A percentile compares a stretch with the other conserved stretches of the same genome.
These are phyloP conservation scores for Xiphorhynchus erythropygius DNA, from an alignment of 2,797 vertebrate genomes.

Conservation along the genomic window DNA sequence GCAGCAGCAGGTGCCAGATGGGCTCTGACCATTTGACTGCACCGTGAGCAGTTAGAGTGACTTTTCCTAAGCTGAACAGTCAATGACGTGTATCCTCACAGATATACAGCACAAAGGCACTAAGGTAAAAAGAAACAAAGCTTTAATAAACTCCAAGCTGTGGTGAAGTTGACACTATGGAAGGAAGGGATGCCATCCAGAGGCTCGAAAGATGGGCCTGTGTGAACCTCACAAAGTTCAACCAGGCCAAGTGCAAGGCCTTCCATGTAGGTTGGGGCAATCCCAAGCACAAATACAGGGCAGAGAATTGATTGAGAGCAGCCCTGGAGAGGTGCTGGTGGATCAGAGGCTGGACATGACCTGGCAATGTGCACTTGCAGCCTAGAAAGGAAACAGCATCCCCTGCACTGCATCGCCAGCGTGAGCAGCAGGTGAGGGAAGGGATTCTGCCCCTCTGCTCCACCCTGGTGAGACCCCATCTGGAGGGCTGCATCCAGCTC, in stretches of 20 bases:
- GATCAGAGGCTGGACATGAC: background rate
- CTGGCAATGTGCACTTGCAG: background rate
- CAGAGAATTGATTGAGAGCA: background rate
- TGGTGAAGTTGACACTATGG: fast-evolving
- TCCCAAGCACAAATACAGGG: background rate
- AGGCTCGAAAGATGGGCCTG: background rate
- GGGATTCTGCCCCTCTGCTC: background rate
- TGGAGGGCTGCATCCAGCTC: background rate
- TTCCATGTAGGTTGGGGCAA: background rate
- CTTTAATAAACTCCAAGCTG: background rate
- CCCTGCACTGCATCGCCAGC: background rate
- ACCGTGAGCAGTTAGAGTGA: background rate
- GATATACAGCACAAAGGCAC: background rate
- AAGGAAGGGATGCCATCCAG: background rate
- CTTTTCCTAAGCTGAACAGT: background rate
- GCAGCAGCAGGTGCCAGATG: background rate
- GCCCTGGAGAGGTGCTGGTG: background rate
- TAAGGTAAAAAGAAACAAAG: background rate
- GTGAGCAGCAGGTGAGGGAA: background rate
- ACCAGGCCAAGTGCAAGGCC: background rate
- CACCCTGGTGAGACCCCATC: background rate
- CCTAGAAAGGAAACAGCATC: fast-evolving
- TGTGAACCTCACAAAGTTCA: background rate
- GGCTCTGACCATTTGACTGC: background rate
- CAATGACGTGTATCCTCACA: background rate